phyloP scores from a whole-genome alignment of 1,140 invertebrate species.

The Dryas iulia region DNA sequence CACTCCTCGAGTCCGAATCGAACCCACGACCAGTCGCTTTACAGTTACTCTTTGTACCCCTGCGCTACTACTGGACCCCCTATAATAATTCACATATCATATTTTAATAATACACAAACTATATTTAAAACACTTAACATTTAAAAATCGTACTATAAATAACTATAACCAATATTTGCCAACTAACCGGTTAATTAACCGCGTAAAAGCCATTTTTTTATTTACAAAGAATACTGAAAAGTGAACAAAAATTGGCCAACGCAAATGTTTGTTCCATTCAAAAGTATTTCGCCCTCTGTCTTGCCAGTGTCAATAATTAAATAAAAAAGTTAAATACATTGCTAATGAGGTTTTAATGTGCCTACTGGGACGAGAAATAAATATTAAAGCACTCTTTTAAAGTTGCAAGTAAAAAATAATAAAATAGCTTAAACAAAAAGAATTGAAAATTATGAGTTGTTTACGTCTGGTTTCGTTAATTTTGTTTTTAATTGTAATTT shows the following conservation, averaged over 20 bases:
- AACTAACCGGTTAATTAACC: constrained; percentile 37
- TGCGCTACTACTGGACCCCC: too few species aligned
- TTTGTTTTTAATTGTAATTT: too few species aligned
- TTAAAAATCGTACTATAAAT: not conserved
- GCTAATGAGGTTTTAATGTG: constrained; percentile 49
- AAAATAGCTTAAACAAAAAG: not conserved
- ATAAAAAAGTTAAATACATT: constrained; percentile 31
- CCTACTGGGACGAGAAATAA: constrained; percentile 14
- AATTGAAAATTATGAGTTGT: too few species aligned
- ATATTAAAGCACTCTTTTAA: not conserved
- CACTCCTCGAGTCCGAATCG: too few species aligned
- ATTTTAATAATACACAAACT: too few species aligned
- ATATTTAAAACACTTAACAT: not conserved
- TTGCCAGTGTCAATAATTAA: constrained; percentile 13
- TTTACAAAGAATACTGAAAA: not conserved
- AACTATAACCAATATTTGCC: constrained; percentile 30
- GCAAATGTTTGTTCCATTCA: constrained; percentile 38
- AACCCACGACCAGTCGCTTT: too few species aligned
- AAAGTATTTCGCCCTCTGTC: constrained; percentile 9
- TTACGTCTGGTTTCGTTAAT: too few species aligned
- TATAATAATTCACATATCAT: too few species aligned
- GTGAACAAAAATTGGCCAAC: constrained; percentile 31
- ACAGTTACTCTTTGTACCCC: too few species aligned
- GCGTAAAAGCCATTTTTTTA: constrained; percentile 27
- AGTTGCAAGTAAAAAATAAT: not conserved